Base-by-base conservation (phyloP, 2,797 vertebrate genomes). In the Aythya fuligula region DNA sequence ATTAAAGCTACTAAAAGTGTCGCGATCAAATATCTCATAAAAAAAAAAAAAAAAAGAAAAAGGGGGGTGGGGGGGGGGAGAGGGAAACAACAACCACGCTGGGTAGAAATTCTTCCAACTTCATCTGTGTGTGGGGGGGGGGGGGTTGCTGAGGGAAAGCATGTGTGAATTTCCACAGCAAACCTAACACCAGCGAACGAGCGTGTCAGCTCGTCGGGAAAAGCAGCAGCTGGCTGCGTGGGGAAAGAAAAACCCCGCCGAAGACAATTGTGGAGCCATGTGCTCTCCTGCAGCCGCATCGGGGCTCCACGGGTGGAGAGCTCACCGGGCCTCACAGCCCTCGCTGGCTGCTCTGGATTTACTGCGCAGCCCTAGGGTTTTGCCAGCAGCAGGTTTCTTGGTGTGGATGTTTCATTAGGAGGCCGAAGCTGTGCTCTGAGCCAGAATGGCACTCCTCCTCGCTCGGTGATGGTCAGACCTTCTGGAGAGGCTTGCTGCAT, bases 131-230 rank as follows among this genome's bases (percentile, higher is more conserved):
- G 41, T 8, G 41, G 10, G 45, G 19, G 43, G 9, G 22, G 22
- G 22, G 21, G 12, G 71, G 76, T 12, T 83, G 70, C 87, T 77
- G 25, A 73, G 70, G 51, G 47, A 81, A 93, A 75, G 82, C 39
- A 60, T 27, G 60, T 91, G 87, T 84, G 81, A 95, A 88, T 91
- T 85, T 95, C 83, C 82, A 83, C 85, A 79, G 79, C 64, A 4
- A 81, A 51, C 34, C 65, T 78, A 43, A 88, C 95, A 91, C 62
- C 83, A 80, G 62, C 34, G 56, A 53, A n/a, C 66, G 74, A 53
- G 34, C 66, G 70, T 75, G 94, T 27, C 64, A 88, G 79, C 88
- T 82, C 45, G 22, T 85, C 91, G 77, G 27, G 51, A 93, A 92
- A 85, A 36, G 61, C 67, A 85, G 83, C 77, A 62, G 90, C 87